A percentile compares a stretch with the other conserved stretches of the same genome.
Evolutionary conservation across 2,113 vertebrate genomes (phyloP).

Genomic region (Sialia sialis): DNA sequence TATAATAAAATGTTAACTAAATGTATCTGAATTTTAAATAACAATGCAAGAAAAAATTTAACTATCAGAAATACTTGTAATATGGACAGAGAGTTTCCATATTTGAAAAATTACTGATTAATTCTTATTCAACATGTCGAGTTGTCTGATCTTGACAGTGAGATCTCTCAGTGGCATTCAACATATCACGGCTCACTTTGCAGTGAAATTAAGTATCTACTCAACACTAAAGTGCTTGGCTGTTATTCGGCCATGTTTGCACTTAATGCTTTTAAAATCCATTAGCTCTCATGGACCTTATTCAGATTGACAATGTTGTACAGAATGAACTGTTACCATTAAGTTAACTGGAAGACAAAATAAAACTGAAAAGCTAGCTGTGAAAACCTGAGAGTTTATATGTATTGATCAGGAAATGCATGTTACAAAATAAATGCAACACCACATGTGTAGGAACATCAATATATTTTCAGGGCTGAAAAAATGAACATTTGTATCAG

Average conservation of each 20-base stretch:
- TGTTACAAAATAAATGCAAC: not conserved
- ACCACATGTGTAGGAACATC: not conserved
- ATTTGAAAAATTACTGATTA: not conserved
- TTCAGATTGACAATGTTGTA: not conserved
- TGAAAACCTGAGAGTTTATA: not conserved
- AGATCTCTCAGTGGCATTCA: not conserved
- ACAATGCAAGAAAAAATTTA: not conserved
- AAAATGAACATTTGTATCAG: not conserved
- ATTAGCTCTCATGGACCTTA: constrained; percentile 3
- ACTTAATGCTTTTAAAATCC: constrained; percentile 27
- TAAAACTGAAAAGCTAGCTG: not conserved
- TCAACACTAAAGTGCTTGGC: not conserved
- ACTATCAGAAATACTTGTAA: not conserved
- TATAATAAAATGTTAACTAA: not conserved
- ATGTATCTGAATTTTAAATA: not conserved
- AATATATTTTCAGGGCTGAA: not conserved
- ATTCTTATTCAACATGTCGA: not conserved
- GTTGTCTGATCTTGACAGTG: not conserved
- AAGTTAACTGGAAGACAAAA: constrained; percentile 10
- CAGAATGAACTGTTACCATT: not conserved
- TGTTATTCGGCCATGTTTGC: not conserved
- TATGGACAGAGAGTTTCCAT: not conserved
- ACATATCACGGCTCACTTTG: not conserved
- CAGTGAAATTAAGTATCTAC: not conserved
- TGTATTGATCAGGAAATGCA: not conserved